phyloP scores from a whole-genome alignment of 2,797 vertebrate species.

The Crocidura indochinensis region DNA sequence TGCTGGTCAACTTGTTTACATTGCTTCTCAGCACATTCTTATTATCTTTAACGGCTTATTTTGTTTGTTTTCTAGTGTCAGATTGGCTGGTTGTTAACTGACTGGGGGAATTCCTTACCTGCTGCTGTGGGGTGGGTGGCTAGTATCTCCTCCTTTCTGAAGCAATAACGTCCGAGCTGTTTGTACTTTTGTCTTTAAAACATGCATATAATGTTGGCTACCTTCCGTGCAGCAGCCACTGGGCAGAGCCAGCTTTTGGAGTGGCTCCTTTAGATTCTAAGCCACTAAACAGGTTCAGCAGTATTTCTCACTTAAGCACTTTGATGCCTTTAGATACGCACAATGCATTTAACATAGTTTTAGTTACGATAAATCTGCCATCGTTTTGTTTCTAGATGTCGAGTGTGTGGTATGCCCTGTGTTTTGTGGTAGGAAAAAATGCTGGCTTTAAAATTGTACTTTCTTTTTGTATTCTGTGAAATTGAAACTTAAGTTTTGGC shows the following conservation, averaged over 20 bases:
- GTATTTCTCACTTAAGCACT: not conserved
- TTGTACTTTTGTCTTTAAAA: constrained; percentile 58
- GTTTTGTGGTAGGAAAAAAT: constrained; percentile 25
- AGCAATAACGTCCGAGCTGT: constrained; percentile 14
- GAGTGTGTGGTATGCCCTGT: not conserved
- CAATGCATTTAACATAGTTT: not conserved
- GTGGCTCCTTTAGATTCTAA: constrained; percentile 41
- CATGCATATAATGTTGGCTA: constrained; percentile 39
- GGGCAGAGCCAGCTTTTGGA: constrained; percentile 13
- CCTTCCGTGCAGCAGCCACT: not conserved
- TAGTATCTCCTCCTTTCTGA: not conserved
- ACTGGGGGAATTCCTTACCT: constrained; percentile 59
- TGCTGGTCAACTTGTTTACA: constrained; percentile 2
- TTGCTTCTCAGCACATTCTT: constrained; percentile 41
- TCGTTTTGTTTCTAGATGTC: constrained; percentile 45
- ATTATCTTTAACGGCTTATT: constrained; percentile 50
- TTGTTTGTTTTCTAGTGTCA: constrained; percentile 68
- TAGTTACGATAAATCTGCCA: not conserved
- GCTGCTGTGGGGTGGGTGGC: not conserved
- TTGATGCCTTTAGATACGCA: constrained; percentile 51
- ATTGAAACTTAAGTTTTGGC: not conserved
- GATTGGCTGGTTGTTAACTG: constrained; percentile 52
- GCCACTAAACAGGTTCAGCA: constrained; percentile 40
- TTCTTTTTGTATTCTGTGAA: constrained; percentile 30
- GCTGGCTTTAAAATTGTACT: constrained; percentile 49